Evolutionary conservation across 2,888 invertebrate species (phyloP), one percentile per base, ranked within the genome.

Genomic region (Empis livida): DNA sequence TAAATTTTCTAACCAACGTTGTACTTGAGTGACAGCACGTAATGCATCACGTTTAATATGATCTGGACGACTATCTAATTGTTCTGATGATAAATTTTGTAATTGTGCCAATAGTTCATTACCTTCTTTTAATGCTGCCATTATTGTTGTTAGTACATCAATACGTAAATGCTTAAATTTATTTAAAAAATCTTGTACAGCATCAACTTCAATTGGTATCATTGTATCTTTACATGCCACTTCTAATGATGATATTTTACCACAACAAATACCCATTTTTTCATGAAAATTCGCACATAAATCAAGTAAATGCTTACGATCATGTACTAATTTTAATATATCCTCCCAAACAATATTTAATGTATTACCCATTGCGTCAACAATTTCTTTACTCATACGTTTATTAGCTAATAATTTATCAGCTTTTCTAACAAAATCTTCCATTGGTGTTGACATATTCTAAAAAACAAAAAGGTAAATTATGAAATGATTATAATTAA

Each of bases 391-490:
- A 56, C 78, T 73, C 35, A 85, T 84, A 61, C 80, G 78, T 61
- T 86, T 84, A 27, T 80, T 82, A 46, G 82, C 79, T 56, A 89
- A 82, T 54, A 89, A 72, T 60, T 83, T 82, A 67, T 92, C 91
- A n/a, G 91, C 89, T 68, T 88, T 84, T 45, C 82, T 77, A 50
- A 90, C 78, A 50, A 92, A 77, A 67, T 90, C 89, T 60, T 88
- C 87, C 58, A 91, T 88, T 46, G 91, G 89, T 61, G 84, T 86
- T 64, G 90, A 88, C 70, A 91, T 87, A 60, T 79, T 82, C 87
- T 90, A 65, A 5, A 70, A 66, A 49, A 51, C 49, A 50, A 20
- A 20, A n/a, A n/a, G n/a, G n/a, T n/a, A n/a, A n/a, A n/a, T n/a
- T n/a, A n/a, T n/a, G n/a, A n/a, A n/a, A n/a, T n/a, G n/a, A n/a